phyloP scores from a whole-genome alignment of 2,113 vertebrate species.

The Globicephala melas region DNA sequence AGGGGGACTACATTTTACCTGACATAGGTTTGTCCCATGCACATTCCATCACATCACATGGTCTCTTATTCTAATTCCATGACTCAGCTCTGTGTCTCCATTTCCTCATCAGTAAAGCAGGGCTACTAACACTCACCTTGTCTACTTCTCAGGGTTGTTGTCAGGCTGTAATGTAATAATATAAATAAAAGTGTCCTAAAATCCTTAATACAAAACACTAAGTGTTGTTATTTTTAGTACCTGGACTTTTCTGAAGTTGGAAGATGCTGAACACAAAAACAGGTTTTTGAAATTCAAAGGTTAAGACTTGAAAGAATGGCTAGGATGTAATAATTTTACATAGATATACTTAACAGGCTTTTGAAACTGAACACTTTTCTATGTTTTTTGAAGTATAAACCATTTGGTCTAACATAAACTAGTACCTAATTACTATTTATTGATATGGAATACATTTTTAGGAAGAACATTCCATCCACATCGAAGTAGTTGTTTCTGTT shows the following conservation, averaged over 20 bases:
- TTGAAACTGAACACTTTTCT: neutral
- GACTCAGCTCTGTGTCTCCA: neutral
- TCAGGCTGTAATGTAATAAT: neutral
- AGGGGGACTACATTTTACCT: neutral
- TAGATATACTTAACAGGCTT: neutral
- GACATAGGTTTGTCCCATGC: neutral
- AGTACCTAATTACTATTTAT: neutral
- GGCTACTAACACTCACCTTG: neutral
- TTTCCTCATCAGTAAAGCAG: neutral
- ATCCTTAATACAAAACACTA: neutral
- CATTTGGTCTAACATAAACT: neutral
- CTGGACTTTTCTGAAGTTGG: neutral
- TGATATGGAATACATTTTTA: neutral
- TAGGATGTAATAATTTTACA: neutral
- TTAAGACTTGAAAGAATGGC: neutral
- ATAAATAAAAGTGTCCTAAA: neutral
- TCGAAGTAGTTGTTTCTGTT: neutral
- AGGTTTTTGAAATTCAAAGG: neutral
- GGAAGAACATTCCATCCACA: neutral
- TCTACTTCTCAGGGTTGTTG: neutral
- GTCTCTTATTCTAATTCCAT: neutral
- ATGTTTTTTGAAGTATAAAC: neutral
- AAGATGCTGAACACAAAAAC: slow-evolving; percentile 41
- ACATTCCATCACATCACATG: neutral
- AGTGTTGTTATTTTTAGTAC: neutral